Evolutionary conservation across 1,140 invertebrate genomes (phyloP).

Genomic region (Rhizoglyphus robini): DNA sequence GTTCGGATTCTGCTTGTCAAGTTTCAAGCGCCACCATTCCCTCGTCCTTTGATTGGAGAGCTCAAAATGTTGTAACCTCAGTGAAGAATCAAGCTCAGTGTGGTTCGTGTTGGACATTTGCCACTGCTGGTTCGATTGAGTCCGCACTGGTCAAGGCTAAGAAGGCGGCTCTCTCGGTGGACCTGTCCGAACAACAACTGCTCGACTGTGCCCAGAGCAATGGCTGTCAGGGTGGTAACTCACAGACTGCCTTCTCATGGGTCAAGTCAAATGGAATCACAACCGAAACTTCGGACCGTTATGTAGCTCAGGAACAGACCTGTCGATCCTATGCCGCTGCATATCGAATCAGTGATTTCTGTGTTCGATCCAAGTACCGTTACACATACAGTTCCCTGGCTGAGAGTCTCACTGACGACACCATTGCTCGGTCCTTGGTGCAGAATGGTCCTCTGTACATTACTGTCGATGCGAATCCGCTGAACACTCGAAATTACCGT

Average conservation of each 20-base stretch:
- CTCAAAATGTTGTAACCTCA: constrained; percentile 54
- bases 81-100: constrained; percentile 60
- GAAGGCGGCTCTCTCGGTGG: constrained; percentile 50
- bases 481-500: neutral
- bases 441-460: neutral
- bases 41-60: constrained; percentile 82
- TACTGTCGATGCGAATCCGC: constrained; percentile 4
- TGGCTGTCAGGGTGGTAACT: constrained; percentile 78
- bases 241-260: too few species aligned
- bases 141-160: constrained; percentile 35
- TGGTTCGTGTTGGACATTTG: constrained; percentile 17
- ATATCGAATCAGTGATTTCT: too few species aligned
- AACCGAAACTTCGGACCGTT: too few species aligned
- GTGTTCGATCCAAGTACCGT: neutral
- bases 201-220: constrained; percentile 84
- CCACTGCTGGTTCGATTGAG: neutral
- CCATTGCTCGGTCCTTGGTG: neutral
- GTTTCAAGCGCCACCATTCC: too few species aligned
- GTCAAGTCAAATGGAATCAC: too few species aligned
- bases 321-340: too few species aligned
- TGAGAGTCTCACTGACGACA: neutral
- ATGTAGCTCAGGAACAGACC: too few species aligned
- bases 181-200: constrained; percentile 90
- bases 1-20: too few species aligned
- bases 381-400: neutral